Evolutionary conservation across 2,113 vertebrate genomes (phyloP).

Genomic region (Rousettus leschenaultii): DNA sequence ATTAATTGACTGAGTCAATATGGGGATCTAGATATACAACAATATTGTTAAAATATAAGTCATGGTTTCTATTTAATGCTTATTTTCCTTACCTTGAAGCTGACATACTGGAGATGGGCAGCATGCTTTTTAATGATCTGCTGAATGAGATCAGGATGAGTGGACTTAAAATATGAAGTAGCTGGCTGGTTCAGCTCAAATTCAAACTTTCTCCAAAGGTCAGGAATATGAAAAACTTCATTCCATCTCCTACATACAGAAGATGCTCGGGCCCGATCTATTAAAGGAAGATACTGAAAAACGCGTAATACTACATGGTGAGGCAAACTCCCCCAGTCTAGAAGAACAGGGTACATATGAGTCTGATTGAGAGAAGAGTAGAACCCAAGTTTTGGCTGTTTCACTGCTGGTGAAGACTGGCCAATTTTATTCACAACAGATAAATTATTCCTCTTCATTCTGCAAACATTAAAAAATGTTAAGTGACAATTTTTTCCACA

Average conservation of each 20-base stretch:
- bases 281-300: slow-evolving; percentile 90
- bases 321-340: slow-evolving; percentile 89
- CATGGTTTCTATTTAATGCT: neutral
- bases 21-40: neutral
- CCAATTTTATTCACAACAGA: slow-evolving; percentile 77
- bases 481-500: neutral
- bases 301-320: slow-evolving; percentile 86
- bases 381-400: slow-evolving; percentile 80
- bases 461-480: slow-evolving; percentile 52
- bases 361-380: slow-evolving; percentile 27
- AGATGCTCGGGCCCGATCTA: slow-evolving; percentile 88
- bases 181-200: slow-evolving; percentile 93
- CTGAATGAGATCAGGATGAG: slow-evolving; percentile 93
- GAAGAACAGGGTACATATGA: neutral
- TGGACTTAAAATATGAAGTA: slow-evolving; percentile 89
- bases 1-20: neutral
- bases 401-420: slow-evolving; percentile 73
- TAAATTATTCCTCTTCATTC: slow-evolving; percentile 87
- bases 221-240: slow-evolving; percentile 91
- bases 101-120: slow-evolving; percentile 91
- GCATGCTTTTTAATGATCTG: slow-evolving; percentile 93
- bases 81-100: slow-evolving; percentile 87
- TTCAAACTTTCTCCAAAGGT: slow-evolving; percentile 93
- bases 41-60: neutral
- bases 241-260: slow-evolving; percentile 92